Evolutionary conservation across 2,888 invertebrate species (phyloP), one percentile per base, ranked within the genome.

Genomic region (Erannis defoliaria): DNA sequence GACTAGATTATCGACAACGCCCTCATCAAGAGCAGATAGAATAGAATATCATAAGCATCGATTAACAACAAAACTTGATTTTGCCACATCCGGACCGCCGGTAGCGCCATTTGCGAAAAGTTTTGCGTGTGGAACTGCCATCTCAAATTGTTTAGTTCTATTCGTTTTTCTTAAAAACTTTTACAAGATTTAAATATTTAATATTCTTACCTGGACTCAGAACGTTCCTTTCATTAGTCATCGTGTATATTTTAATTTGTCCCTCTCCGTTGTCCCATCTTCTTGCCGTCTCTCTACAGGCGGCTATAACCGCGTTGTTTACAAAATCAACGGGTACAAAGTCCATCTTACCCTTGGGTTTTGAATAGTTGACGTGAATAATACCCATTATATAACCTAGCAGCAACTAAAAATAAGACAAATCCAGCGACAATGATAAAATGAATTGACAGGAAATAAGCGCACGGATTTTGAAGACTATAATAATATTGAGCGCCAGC

Each of bases 271-370:
- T 40, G 0, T 23, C 21, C 18, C 49, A 5, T 42, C 48, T 63
- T 42, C 16, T 54, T 0, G 54, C 67, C 0, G 71, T 70, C 54
- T 72, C 70, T 48, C 58, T 67, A 0, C 61, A 75, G 0, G 74
- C 71, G 0, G 64, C 60, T 5, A 77, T 70, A 2, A 68, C 55
- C 1, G 63, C 58, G n/a, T 77, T 77, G 42, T 71, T 77, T 3
- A 77, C 77, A 5, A 64, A 57, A 31, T 77, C 77, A 0, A 72
- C 73, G 0, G 77, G 76, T 0, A 76, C 23, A 0, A 71, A 42
- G 19, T 64, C 64, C 0, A 68, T 16, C 0, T 46, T 10, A 0
- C 38, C 29, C 0, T 72, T 43, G 0, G 1, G 0, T 0, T 23
- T 31, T 0, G 42, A 38, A 0, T 38, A 4, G 0, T 68, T 0